A percentile compares a stretch with the other conserved stretches of the same genome.
Conservation (phyloP, 2,113 vertebrate genomes). For the Erythrolamprus reginae region DNA sequence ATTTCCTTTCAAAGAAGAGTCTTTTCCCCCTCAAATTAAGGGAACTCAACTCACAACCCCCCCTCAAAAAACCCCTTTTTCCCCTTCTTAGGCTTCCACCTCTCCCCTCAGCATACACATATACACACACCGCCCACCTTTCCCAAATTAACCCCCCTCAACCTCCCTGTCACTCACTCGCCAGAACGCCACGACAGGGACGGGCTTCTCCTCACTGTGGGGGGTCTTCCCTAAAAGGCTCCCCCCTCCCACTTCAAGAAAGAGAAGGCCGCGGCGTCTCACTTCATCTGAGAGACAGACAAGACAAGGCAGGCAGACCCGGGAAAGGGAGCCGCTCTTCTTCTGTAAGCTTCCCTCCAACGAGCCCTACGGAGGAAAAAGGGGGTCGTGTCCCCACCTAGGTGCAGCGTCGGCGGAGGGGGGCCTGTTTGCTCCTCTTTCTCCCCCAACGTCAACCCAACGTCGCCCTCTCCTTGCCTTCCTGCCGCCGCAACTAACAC, state of each 20-base stretch:
- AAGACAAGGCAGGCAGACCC: not conserved
- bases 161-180: too few species aligned
- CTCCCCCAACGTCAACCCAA: slow-evolving; percentile 12
- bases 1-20: not conserved
- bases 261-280: not conserved
- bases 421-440: slow-evolving; percentile 24
- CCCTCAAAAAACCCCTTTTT: too few species aligned
- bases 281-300: not conserved
- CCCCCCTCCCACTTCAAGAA: not conserved
- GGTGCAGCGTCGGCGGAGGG: not conserved
- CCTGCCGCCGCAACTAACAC: slow-evolving; percentile 68
- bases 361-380: not conserved
- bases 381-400: slow-evolving; percentile 10
- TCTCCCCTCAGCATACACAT: not conserved
- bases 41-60: not conserved
- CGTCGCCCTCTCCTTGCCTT: slow-evolving; percentile 37
- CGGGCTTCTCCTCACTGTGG: not conserved
- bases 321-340: not conserved
- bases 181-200: not conserved
- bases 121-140: not conserved
- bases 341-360: not conserved
- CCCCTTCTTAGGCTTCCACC: too few species aligned
- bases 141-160: not conserved
- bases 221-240: not conserved
- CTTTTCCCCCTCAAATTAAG: not conserved